A percentile compares a stretch with the other conserved stretches of the same genome.
Evolutionary conservation across 1,140 invertebrate genomes (phyloP).

Genomic region (Chelonus insularis): DNA sequence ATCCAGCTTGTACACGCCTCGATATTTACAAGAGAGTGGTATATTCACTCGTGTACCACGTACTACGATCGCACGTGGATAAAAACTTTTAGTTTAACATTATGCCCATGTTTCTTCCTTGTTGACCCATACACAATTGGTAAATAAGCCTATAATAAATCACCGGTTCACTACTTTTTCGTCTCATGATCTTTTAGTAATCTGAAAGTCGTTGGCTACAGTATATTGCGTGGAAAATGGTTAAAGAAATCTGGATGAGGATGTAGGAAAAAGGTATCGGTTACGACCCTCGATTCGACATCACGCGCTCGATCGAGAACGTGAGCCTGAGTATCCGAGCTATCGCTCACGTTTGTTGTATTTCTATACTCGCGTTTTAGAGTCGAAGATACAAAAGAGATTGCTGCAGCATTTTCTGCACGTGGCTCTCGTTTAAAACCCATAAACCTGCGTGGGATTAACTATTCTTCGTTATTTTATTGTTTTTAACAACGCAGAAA

Average conservation of each 20-base stretch:
- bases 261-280: not conserved
- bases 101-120: not conserved
- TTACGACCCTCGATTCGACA: slow-evolving; percentile 25
- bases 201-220: not conserved
- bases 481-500: not conserved
- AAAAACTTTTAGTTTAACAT: not conserved
- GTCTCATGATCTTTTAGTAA: not conserved
- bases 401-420: not conserved
- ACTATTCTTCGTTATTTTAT: not conserved
- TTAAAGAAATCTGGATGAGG: slow-evolving; percentile 1
- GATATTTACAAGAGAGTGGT: slow-evolving; percentile 24
- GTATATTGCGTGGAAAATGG: not conserved
- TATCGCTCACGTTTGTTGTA: slow-evolving; percentile 38
- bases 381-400: not conserved
- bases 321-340: slow-evolving; percentile 30
- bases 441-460: no score
- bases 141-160: slow-evolving; percentile 6
- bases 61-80: slow-evolving; percentile 4
- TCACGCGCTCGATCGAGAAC: slow-evolving; percentile 27
- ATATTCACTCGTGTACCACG: not conserved
- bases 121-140: slow-evolving; percentile 13
- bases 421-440: no score
- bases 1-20: slow-evolving; percentile 24
- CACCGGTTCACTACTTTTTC: slow-evolving; percentile 1
- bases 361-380: slow-evolving; percentile 12